Percentiles rank a stretch among this genome's conserved stretches.
Evolutionary conservation across 53 echinoderm and acorn worm genomes (phyloP).

Genomic region (Patiria pectinifera): DNA sequence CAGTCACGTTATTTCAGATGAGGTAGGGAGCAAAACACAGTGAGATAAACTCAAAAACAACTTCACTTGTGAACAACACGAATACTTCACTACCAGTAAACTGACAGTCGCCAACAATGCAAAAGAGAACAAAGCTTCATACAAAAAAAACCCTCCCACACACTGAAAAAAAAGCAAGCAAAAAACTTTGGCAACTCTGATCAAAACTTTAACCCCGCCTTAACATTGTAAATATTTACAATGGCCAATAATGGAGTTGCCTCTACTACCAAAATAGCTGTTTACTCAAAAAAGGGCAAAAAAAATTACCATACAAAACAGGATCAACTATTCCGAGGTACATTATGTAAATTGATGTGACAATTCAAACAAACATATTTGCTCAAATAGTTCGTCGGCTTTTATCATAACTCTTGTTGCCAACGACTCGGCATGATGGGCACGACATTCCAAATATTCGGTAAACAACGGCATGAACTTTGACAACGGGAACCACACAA

Average conservation of each 20-base stretch:
- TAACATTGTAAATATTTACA: not conserved
- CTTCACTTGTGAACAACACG: not conserved
- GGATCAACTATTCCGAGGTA: too few species aligned
- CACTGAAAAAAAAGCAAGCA: not conserved
- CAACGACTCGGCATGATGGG: not conserved
- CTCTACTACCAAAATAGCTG: not conserved
- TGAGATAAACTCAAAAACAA: not conserved
- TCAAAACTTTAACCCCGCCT: not conserved
- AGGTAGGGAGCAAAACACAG: not conserved
- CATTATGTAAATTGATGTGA: not conserved
- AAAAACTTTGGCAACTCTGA: not conserved
- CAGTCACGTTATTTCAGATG: conserved; percentile 14
- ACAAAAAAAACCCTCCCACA: too few species aligned
- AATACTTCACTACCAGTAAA: not conserved
- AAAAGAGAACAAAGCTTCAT: not conserved
- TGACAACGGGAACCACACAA: not conserved
- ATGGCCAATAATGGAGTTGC: not conserved
- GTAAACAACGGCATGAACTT: not conserved
- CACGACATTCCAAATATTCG: not conserved
- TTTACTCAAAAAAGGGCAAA: not conserved
- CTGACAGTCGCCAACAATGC: not conserved
- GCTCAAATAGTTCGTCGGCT: not conserved
- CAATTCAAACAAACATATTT: not conserved
- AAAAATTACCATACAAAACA: too few species aligned
- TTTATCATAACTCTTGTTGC: not conserved